Evolutionary conservation across 2,888 invertebrate genomes (phyloP).

Genomic region (Hemithea aestivaria): DNA sequence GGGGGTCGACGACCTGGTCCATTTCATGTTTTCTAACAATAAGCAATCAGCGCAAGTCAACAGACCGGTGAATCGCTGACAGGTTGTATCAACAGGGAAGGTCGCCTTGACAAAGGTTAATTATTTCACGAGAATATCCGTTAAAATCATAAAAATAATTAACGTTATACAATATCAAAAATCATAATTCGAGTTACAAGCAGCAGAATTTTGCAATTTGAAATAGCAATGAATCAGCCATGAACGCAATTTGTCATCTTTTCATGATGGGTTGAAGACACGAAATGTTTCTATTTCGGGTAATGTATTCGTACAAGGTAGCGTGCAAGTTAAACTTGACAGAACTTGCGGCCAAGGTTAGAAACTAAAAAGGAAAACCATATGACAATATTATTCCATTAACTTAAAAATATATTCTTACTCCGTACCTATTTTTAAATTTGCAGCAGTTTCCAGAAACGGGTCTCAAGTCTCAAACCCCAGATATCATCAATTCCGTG

Average conservation of each 20-base stretch:
- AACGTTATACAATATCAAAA: slow-evolving; percentile 1
- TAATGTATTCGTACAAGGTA: slow-evolving; percentile 29
- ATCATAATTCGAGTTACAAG: no score
- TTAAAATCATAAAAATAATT: slow-evolving; percentile 10
- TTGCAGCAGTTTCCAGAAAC: slow-evolving; percentile 9
- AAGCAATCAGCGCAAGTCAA: slow-evolving; percentile 50
- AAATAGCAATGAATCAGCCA: slow-evolving; percentile 20
- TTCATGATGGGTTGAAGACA: slow-evolving; percentile 41
- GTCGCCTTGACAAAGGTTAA: slow-evolving; percentile 35
- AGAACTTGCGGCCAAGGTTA: slow-evolving; percentile 35
- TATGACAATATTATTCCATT: no score
- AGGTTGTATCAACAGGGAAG: slow-evolving; percentile 28
- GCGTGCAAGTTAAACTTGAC: slow-evolving; percentile 24
- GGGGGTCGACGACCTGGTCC: slow-evolving; percentile 43
- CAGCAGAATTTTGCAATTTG: no score
- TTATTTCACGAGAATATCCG: slow-evolving; percentile 20
- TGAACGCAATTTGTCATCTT: slow-evolving; percentile 37
- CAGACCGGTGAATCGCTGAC: slow-evolving; percentile 24
- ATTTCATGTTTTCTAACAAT: slow-evolving; percentile 54
- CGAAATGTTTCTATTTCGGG: slow-evolving; percentile 38
- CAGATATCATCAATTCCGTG: slow-evolving; percentile 21
- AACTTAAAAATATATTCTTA: slow-evolving; percentile 8
- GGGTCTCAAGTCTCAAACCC: background rate
- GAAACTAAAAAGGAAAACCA: slow-evolving; percentile 18
- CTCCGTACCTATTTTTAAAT: slow-evolving; percentile 17